Evolutionary conservation across 2,797 vertebrate species (phyloP), one percentile per base, ranked within the genome.

Genomic region (Enteromius paludinosus): DNA sequence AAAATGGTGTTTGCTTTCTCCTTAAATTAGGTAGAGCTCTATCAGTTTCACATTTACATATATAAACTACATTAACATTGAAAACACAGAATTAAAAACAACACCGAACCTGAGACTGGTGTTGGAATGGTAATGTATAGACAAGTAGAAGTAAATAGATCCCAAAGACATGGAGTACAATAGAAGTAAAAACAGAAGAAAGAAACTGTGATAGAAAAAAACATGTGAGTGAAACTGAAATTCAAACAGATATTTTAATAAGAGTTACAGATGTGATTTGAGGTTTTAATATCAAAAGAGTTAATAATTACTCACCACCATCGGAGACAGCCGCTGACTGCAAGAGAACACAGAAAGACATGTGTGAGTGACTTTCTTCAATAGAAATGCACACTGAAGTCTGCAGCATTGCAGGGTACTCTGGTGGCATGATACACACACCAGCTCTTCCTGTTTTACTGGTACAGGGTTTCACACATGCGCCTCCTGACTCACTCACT

Each of bases 291-390:
- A 70, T 12, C 6, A 8, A 61, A 62, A 61, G 2, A 54, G 12
- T 80, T 71, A 38, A 7, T 82, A 70, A 43, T 76, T 90, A 95
- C 98, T 99, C 95, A 99, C 98, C 98, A 92, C 98, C 97, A 93
- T 99, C 98, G 82, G 98, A 99, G 91, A 98, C 97, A 85, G 97
- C 97, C 86, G 97, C 96, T 84, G 97, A 97, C 98, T 99, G 98
- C 86, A 96, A 96, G 87, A 93, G 94, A 93, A 93, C 89, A 97
- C 92, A 98, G 89, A 97, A 84, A 96, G 94, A 97, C 93, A 97
- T 96, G 92, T 87, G 92, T 99, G 95, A 96, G 88, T 84, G 87
- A 92, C 68, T 89, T 87, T 87, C 90, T 85, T 93, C 93, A 88
- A 89, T 88, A 79, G 81, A 86, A 75, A 81, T 52, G 88, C 69